A percentile compares a stretch with the other conserved stretches of the same genome.
These are phyloP conservation scores for Urocynchramus pylzowi DNA, from an alignment of 2,113 vertebrate genomes.

Conservation along the genomic window DNA sequence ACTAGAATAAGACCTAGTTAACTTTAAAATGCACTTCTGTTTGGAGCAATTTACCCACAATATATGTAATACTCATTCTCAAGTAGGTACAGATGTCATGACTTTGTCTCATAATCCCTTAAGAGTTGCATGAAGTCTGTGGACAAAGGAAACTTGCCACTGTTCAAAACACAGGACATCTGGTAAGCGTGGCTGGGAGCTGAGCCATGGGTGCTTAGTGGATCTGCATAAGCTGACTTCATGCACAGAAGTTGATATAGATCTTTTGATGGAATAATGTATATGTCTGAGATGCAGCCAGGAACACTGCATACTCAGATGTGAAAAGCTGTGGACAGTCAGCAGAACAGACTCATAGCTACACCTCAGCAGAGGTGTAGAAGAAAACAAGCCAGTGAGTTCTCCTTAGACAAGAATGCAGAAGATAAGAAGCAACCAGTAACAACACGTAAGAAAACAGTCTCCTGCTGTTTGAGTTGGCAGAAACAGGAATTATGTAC, in stretches of 20 bases:
- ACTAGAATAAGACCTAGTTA: not conserved
- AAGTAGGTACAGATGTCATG: not conserved
- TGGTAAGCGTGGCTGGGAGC: not conserved
- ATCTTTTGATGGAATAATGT: not conserved
- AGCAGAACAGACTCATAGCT: not conserved
- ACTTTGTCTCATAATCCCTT: not conserved
- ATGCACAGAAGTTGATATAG: not conserved
- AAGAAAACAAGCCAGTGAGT: not conserved
- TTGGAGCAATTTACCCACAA: not conserved
- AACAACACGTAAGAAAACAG: not conserved
- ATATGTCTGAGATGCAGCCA: not conserved
- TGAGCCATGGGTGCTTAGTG: not conserved
- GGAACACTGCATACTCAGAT: not conserved
- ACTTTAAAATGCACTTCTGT: not conserved
- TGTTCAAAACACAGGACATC: rapidly evolving
- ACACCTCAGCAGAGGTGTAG: not conserved
- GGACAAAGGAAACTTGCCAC: not conserved
- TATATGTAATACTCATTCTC: not conserved
- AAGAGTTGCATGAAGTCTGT: not conserved
- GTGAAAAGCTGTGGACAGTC: not conserved
- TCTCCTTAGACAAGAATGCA: not conserved
- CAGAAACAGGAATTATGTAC: not conserved
- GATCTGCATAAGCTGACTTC: not conserved
- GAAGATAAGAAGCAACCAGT: not conserved
- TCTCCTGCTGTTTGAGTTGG: not conserved